Evolutionary conservation across 2,113 vertebrate genomes (phyloP), one percentile per base, ranked within the genome.

Genomic region (Acrocephalus kingi): DNA sequence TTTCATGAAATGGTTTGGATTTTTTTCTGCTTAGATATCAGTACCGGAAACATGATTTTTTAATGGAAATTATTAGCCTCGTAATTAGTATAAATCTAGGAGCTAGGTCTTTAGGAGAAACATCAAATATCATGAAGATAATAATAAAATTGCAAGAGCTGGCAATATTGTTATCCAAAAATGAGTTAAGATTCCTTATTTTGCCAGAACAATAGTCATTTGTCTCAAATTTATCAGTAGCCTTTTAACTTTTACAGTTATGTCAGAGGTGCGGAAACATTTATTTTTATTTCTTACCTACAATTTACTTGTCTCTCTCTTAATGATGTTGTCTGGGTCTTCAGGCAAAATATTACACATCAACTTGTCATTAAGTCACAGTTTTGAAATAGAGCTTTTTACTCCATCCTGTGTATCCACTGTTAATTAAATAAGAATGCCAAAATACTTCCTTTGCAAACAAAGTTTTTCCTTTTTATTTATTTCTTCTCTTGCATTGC

Each of bases 271-370:
- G 97, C 91, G 97, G 97, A 96, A 95, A 97, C 94, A 96, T 98
- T 97, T 98, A 97, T 97, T 98, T 98, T 96, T 97, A 96, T 97
- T 98, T 93, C 97, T 97, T 97, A 97, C 96, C 95, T 98, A 98
- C 97, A 98, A 97, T 97, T 97, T 98, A 97, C 94, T 93, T 96
- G 97, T 96, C 91, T 98, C 96, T 97, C 61, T 95, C 81, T 96
- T 97, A 97, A 97, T 69, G 94, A 97, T 96, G 96, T 97, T 98
- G 97, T 97, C 96, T 97, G 95, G 91, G 95, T 96, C 96, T 98
- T 95, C 96, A 97, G 97, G 98, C 97, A 97, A 98, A 98, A 89
- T 98, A 97, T 98, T 97, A 98, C 97, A 96, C 92, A 96, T 93
- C 76, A 69, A 83, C 94, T 95, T 98, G 97, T 97, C 97, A 97